Evolutionary conservation across 1,140 invertebrate genomes (phyloP).

Genomic region (Drosophila malerkotliana): DNA sequence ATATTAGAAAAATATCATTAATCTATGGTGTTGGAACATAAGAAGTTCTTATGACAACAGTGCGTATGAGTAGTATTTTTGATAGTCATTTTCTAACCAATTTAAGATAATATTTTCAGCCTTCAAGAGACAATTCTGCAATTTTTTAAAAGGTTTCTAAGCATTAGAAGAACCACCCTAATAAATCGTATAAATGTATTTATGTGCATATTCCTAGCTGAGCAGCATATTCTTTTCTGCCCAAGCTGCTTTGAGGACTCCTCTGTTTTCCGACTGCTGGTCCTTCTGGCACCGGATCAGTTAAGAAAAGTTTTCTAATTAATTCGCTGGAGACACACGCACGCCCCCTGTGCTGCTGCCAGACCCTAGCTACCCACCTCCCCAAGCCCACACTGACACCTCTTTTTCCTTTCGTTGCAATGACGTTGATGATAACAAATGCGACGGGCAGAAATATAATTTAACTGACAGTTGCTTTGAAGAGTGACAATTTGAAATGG

Average conservation of each 20-base stretch:
- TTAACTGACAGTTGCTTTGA: conserved; percentile 70
- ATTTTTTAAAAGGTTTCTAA: not conserved
- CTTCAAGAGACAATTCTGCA: not conserved
- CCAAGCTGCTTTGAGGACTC: conserved; percentile 47
- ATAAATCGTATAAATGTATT: conserved; percentile 11
- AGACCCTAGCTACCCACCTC: not conserved
- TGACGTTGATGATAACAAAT: conserved; percentile 46
- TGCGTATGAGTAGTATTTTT: not conserved
- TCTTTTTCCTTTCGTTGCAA: conserved; percentile 21
- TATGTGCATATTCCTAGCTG: conserved; percentile 24
- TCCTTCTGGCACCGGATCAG: conserved; percentile 69
- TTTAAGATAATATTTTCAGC: not conserved
- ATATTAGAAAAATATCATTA: no score
- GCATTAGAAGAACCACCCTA: not conserved
- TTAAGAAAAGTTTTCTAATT: conserved; percentile 82
- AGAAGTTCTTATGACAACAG: not conserved
- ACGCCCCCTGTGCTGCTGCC: conserved; percentile 3
- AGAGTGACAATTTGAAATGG: conserved; percentile 65
- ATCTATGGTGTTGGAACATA: no score
- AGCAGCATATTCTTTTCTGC: conserved; percentile 34
- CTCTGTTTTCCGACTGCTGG: conserved; percentile 41
- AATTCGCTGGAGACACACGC: conserved; percentile 61
- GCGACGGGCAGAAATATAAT: conserved; percentile 66
- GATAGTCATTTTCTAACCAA: not conserved
- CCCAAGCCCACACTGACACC: not conserved